Evolutionary conservation across 2,113 vertebrate species (phyloP).

Genomic region (Ochotona princeps): DNA sequence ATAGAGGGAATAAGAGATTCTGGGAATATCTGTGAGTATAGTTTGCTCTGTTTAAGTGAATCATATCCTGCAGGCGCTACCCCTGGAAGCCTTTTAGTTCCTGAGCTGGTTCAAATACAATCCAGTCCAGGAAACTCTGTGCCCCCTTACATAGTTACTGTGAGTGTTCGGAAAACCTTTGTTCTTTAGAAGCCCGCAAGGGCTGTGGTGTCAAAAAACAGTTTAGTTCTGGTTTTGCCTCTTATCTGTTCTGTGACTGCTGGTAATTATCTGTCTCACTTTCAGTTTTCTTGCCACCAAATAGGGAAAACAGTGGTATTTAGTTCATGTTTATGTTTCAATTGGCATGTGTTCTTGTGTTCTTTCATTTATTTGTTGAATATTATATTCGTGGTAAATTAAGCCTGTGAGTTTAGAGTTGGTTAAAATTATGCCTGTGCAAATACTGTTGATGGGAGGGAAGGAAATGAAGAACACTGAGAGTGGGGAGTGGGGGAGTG

Average conservation of each 20-base stretch:
- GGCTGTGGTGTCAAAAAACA: not conserved
- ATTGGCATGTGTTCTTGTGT: too few relatives aligned
- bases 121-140: not conserved
- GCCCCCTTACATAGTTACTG: not conserved
- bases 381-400: too few relatives aligned
- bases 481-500: too few relatives aligned
- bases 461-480: too few relatives aligned
- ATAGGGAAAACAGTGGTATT: not conserved
- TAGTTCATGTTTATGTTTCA: not conserved
- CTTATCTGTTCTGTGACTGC: not conserved
- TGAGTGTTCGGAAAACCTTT: not conserved
- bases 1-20: not conserved
- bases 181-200: not conserved
- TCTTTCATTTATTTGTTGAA: too few relatives aligned
- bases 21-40: not conserved
- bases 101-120: not conserved
- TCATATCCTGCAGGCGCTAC: not conserved
- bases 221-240: not conserved
- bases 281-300: not conserved
- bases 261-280: not conserved
- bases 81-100: not conserved
- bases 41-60: not conserved
- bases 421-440: too few relatives aligned
- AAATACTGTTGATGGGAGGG: too few relatives aligned
- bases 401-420: too few relatives aligned